Conservation (phyloP, 2,797 vertebrate species). For the Bradypodion pumilum region DNA sequence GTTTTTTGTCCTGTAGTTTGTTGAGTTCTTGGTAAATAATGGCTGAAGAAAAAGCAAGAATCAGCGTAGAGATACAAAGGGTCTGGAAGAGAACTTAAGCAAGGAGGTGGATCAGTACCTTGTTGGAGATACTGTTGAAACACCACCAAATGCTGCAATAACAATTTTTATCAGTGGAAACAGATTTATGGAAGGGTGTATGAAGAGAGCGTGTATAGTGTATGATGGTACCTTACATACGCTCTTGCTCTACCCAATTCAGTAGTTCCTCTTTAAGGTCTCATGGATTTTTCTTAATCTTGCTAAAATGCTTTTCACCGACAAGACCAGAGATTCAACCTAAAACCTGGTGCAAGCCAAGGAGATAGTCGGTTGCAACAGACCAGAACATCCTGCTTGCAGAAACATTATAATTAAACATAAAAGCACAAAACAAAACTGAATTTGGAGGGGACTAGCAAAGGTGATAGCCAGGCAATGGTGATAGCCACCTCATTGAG, state of each 20-base stretch:
- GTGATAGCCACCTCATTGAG: too few relatives aligned
- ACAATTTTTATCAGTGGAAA: background rate
- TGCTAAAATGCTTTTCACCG: background rate
- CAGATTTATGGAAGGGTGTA: background rate
- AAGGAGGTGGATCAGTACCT: background rate
- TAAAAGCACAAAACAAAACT: background rate
- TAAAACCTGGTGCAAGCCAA: background rate
- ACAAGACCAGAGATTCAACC: background rate
- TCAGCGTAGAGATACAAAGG: background rate
- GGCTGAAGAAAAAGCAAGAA: background rate
- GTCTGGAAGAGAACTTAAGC: background rate
- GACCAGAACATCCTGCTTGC: too few relatives aligned
- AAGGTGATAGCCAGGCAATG: background rate
- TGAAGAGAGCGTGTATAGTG: background rate
- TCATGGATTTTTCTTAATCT: background rate
- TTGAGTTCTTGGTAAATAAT: background rate
- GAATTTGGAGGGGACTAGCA: background rate
- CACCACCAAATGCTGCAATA: too few relatives aligned
- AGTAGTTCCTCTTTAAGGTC: background rate
- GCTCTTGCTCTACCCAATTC: background rate
- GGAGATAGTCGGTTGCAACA: background rate
- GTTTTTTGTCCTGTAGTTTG: background rate
- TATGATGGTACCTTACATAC: background rate
- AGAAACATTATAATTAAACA: too few relatives aligned
- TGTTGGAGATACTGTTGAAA: background rate